These are phyloP conservation scores for Tinea trinotella DNA, from an alignment of 2,888 invertebrate species.

Conservation along the genomic window DNA sequence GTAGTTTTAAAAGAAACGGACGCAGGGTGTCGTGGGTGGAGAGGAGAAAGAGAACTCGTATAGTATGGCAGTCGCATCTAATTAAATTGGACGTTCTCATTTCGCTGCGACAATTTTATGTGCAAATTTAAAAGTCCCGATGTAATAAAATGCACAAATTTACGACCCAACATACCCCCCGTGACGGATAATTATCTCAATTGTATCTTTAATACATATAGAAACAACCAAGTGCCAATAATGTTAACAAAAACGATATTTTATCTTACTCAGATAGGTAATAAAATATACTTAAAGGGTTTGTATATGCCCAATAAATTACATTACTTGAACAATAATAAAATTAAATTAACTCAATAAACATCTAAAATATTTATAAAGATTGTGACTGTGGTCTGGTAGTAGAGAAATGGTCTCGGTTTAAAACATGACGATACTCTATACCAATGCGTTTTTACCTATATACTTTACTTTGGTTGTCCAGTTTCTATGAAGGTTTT, in stretches of 20 bases:
- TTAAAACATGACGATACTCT: too few species aligned
- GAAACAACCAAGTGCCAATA: conserved; percentile 31
- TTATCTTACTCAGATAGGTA: conserved; percentile 4
- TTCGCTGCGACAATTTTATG: conserved; percentile 58
- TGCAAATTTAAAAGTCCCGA: conserved; percentile 43
- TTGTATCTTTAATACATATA: conserved; percentile 28
- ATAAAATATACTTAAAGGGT: neutral
- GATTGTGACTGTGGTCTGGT: too few species aligned
- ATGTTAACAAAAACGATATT: conserved; percentile 24
- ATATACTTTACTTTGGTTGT: too few species aligned
- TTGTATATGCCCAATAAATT: neutral
- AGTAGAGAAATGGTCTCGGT: too few species aligned
- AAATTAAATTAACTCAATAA: too few species aligned
- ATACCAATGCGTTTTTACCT: too few species aligned
- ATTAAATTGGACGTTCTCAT: conserved; percentile 58
- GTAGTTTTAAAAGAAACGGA: conserved; percentile 52
- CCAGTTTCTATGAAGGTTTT: too few species aligned
- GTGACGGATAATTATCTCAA: conserved; percentile 49
- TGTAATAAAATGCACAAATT: conserved; percentile 51
- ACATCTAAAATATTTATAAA: too few species aligned
- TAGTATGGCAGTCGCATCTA: conserved; percentile 37
- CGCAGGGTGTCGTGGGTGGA: conserved; percentile 25
- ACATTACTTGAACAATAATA: neutral
- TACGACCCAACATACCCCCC: conserved; percentile 42
- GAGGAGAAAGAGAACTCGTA: conserved; percentile 22